A percentile compares a stretch with the other conserved stretches of the same genome.
Evolutionary conservation across 23 tunicate genomes (phyloP).

Genomic region (Botrylloides violaceus): DNA sequence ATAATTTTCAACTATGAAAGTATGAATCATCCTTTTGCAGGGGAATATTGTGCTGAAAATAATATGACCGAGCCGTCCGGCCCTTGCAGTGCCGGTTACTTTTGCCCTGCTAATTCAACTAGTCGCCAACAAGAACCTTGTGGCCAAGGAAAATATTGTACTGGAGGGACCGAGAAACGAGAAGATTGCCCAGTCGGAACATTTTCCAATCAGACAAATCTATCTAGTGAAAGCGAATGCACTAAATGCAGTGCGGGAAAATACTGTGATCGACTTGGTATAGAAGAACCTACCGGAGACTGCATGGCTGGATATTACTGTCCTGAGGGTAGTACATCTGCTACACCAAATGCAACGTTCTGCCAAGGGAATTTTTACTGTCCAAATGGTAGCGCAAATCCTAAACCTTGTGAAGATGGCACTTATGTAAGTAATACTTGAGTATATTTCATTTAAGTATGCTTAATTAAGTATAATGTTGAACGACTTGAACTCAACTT

Average conservation of each 20-base stretch:
- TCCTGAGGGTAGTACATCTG: constrained; percentile 58
- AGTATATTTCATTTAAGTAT: no score
- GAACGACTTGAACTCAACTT: no score
- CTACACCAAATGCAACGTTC: constrained; percentile 40
- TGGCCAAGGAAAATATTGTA: constrained; percentile 60
- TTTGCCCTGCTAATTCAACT: constrained; percentile 66
- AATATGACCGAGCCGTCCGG: constrained; percentile 46
- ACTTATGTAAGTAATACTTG: constrained; percentile 52
- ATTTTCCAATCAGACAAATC: constrained; percentile 47
- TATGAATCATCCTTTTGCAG: no score
- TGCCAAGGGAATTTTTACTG: constrained; percentile 67
- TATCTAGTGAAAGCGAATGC: constrained; percentile 27
- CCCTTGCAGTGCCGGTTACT: constrained; percentile 63
- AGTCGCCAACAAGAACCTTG: constrained; percentile 48
- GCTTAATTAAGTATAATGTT: no score
- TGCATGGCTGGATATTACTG: constrained; percentile 84
- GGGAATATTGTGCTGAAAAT: constrained; percentile 46
- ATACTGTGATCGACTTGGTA: constrained; percentile 61
- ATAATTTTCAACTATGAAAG: no score
- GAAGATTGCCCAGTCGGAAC: constrained; percentile 62
- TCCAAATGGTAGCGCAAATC: constrained; percentile 54
- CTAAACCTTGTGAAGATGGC: constrained; percentile 73
- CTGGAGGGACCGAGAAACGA: constrained; percentile 17
- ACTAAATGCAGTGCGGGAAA: constrained; percentile 65
- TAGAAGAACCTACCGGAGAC: constrained; percentile 54